phyloP scores from a whole-genome alignment of 2,888 invertebrate species.

The Euclidia mi region DNA sequence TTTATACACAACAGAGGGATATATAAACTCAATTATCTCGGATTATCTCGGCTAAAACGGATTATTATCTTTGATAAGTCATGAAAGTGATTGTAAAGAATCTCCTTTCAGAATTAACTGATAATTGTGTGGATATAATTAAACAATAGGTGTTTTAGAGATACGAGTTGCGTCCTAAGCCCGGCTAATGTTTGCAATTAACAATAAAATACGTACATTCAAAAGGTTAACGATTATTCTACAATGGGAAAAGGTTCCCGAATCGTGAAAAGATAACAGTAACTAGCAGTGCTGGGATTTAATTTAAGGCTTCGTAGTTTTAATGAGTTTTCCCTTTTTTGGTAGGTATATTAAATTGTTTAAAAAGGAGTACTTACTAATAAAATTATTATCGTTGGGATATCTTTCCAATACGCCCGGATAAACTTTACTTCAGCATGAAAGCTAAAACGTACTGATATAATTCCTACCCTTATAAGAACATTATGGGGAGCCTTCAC shows the following conservation, averaged over 20 bases:
- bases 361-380: no score
- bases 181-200: constrained; percentile 3
- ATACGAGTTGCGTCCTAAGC: not conserved
- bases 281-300: not conserved
- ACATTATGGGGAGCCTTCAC: no score
- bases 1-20: no score
- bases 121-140: not conserved
- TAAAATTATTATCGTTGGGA: no score
- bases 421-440: no score
- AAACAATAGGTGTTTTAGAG: constrained; percentile 1
- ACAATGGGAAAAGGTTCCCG: not conserved
- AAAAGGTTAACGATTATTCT: not conserved
- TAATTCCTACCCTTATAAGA: no score
- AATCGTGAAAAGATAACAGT: not conserved
- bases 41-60: no score
- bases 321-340: no score
- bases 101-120: constrained; percentile 1
- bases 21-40: no score
- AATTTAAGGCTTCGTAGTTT: not conserved
- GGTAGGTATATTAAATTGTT: no score
- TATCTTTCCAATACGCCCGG: no score
- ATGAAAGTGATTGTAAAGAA: constrained; percentile 4
- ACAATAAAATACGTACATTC: constrained; percentile 1
- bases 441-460: no score
- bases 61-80: not conserved